Conservation (phyloP, 2,888 invertebrate species). For the Drosophila demipolita region DNA sequence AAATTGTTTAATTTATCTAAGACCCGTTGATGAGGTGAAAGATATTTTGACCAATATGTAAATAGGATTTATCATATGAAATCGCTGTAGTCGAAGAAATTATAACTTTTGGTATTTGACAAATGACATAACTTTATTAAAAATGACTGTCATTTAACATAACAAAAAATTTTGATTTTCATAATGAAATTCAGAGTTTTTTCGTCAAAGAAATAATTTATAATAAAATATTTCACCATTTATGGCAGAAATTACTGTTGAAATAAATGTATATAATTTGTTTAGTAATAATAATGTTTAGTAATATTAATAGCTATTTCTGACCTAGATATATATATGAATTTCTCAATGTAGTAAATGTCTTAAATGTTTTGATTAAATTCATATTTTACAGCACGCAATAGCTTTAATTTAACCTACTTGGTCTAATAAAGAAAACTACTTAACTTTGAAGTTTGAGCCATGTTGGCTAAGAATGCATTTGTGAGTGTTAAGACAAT, state of each 20-base stretch:
- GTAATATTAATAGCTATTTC: not conserved
- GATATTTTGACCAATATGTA: not conserved
- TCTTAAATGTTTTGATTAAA: not conserved
- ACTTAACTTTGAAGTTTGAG: not conserved
- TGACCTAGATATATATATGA: not conserved
- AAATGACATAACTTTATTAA: not conserved
- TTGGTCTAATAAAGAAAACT: not conserved
- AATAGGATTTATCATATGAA: not conserved
- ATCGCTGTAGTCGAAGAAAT: not conserved
- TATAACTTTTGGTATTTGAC: not conserved
- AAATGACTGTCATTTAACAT: not conserved
- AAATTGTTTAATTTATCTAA: not conserved
- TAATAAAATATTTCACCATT: not conserved
- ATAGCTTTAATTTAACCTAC: not conserved
- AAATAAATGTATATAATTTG: not conserved
- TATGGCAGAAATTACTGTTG: too few species aligned
- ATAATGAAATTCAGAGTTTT: rapidly evolving
- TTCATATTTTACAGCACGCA: not conserved
- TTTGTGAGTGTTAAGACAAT: conserved; percentile 9
- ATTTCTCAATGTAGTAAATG: not conserved
- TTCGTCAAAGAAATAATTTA: not conserved
- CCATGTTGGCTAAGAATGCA: conserved; percentile 2
- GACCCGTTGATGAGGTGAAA: not conserved
- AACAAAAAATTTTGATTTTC: not conserved
- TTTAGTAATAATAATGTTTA: too few species aligned